Base-by-base conservation (phyloP, 1,140 invertebrate species). In the Camponotus pennsylvanicus region DNA sequence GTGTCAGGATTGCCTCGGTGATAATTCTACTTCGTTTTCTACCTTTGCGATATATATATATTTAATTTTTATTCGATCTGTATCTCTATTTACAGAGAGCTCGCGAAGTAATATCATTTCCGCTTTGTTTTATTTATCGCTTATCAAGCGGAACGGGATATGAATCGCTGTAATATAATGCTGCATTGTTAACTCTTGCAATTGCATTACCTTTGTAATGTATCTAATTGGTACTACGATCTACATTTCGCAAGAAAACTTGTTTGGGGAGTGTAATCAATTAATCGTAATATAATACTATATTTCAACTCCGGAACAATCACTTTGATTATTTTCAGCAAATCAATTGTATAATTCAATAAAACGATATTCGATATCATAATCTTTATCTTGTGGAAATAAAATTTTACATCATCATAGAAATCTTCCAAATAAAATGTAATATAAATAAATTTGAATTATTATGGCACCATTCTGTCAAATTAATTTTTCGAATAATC, bases 341-440 rank as follows among this genome's bases (percentile, higher is more conserved):
- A 71, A 15, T 55, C 15, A 6, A 1, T 27, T 32, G 15, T 32
- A 9, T 71, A 61, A 82, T 82, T 34, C 21, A 18, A 82, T 82
- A 27, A 82, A 52, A 45, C 11, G 9, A 71, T 57, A 13, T 42
- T 37, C 42, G 7, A 21, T 13, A 11, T 32, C 15, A 18, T n/a
- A n/a, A 57, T 61, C 27, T 34, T 3, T 27, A 4, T 27, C 27
- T 61, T 5, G 9, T 61, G 21, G 5, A 64, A 45, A 45, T 45
- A 18, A 77, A 64, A 64, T 45, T 32, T 63, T 63, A 59, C n/a
- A n/a, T 75, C 59, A 40, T 40, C 18, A 75, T 42, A 76, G 52
- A 61, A 42, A 42, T 63, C 13, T 0, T 1, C 15, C 3, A 63
- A 77, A 63, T 63, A 3, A 59, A 75, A 7, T 6, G 11, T 40